Percentiles rank a stretch among this genome's conserved stretches.
phyloP scores from a whole-genome alignment of 2,113 vertebrate genomes.

The Oreochromis spilurus region DNA sequence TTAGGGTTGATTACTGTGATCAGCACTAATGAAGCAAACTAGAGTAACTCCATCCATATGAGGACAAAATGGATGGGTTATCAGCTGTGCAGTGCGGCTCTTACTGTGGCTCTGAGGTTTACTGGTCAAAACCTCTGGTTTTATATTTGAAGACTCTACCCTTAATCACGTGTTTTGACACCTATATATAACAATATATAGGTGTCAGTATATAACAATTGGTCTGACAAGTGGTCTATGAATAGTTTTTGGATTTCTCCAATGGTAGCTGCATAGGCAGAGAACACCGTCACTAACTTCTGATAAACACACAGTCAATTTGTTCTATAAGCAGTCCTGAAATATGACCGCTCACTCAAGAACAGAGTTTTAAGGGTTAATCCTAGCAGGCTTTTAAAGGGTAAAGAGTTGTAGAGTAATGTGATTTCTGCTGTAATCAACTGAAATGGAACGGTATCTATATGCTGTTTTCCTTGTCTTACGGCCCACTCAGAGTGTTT shows the following conservation, averaged over 20 bases:
- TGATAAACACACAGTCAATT: not conserved
- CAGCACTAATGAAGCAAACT: constrained; percentile 38
- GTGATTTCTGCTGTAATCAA: not conserved
- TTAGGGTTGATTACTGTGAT: constrained; percentile 51
- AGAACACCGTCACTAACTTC: not conserved
- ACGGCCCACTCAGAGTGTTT: not conserved
- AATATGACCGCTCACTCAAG: not conserved
- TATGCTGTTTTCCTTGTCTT: not conserved
- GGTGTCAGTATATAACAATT: not conserved
- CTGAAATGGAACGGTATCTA: not conserved
- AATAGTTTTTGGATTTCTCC: not conserved
- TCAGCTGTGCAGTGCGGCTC: not conserved
- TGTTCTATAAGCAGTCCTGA: not conserved
- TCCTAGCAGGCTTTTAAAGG: not conserved
- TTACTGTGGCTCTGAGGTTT: not conserved
- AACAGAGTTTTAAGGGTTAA: not conserved
- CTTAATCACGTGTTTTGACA: not conserved
- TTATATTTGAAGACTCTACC: not conserved
- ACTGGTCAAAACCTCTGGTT: not conserved
- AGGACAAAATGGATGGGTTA: not conserved
- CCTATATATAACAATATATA: not conserved
- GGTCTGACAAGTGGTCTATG: not conserved
- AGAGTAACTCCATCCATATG: not conserved
- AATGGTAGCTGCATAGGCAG: not conserved
- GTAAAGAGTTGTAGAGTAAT: not conserved